Evolutionary conservation across 2,888 invertebrate genomes (phyloP), one percentile per base, ranked within the genome.

Genomic region (Trichopria drosophilae): DNA sequence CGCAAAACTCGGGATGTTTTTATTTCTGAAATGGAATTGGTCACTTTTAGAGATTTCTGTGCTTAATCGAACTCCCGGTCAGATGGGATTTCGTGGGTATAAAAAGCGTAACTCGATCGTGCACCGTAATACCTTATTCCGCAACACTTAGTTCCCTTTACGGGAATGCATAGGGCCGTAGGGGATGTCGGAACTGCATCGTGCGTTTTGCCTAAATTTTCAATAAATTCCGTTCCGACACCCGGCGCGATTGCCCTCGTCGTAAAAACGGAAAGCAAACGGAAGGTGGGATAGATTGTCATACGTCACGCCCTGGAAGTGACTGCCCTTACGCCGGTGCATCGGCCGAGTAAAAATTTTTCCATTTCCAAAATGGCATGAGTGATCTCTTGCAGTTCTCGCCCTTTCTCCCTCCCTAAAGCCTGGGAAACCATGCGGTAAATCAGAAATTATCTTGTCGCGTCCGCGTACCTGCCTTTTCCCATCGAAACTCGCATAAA

Each of bases 381-480:
- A 26, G n/a, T 12, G 2, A 9, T 10, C 26, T 12, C 9, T 12
- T 12, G 26, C 26, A 10, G n/a, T n/a, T n/a, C n/a, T n/a, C n/a
- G n/a, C n/a, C n/a, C n/a, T n/a, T n/a, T 29, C 48, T 53, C 53
- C 40, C 45, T 41, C 6, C 15, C 9, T 28, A 34, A 23, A 28
- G 39, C 26, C 43, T 41, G 57, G 59, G 59, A 60, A 57, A 58
- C 56, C 43, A 53, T 59, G 59, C 71, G 67, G 72, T 75, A 75
- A 75, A 74, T 74, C 74, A 75, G 71, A 69, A 73, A 73, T 75
- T 73, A 74, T 75, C 74, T 75, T 65, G 68, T 65, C 69, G 67
- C 66, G 67, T 62, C 61, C 68, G 63, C 63, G 61, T 62, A 53
- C 59, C 65, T 72, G 72, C 70, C 71, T 71, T 72, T 71, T 71